Percentiles rank a stretch among this genome's conserved stretches.
phyloP scores from a whole-genome alignment of 1,140 invertebrate species.

The Drosophila repletoides region DNA sequence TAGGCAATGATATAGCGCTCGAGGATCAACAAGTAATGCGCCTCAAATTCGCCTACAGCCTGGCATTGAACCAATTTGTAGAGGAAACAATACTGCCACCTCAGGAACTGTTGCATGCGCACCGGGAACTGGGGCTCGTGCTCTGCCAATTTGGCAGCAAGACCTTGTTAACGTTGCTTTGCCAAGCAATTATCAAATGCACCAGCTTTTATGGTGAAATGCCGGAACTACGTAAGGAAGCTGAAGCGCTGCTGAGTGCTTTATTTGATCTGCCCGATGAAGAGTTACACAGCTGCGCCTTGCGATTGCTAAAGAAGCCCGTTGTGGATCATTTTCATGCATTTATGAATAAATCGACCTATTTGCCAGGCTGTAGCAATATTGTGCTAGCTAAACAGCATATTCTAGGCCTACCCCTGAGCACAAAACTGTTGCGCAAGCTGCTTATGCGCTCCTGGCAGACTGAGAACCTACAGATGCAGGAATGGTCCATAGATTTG shows the following conservation, averaged over 20 bases:
- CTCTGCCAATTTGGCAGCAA: slow-evolving; percentile 51
- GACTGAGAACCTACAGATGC: neutral
- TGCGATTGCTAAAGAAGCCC: slow-evolving; percentile 29
- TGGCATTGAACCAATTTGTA: slow-evolving; percentile 26
- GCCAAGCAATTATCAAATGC: slow-evolving; percentile 50
- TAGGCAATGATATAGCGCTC: neutral
- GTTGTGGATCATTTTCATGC: slow-evolving; percentile 55
- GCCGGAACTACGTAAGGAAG: slow-evolving; percentile 20
- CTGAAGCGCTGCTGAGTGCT: slow-evolving; percentile 39
- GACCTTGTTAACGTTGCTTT: slow-evolving; percentile 32
- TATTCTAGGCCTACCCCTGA: slow-evolving; percentile 66
- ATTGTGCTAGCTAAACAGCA: slow-evolving; percentile 29
- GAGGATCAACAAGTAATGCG: slow-evolving; percentile 1
- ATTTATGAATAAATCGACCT: slow-evolving; percentile 50
- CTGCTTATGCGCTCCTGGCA: slow-evolving; percentile 38
- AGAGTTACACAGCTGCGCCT: slow-evolving; percentile 8
- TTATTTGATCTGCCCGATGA: slow-evolving; percentile 44
- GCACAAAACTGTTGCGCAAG: slow-evolving; percentile 39
- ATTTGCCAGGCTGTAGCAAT: slow-evolving; percentile 48
- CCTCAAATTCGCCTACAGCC: slow-evolving; percentile 30
- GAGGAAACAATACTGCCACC: neutral
- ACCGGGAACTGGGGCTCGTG: slow-evolving; percentile 38
- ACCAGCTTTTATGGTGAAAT: slow-evolving; percentile 29
- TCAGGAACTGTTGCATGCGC: slow-evolving; percentile 1
- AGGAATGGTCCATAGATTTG: slow-evolving; percentile 47